Percentiles rank a stretch among this genome's conserved stretches.
Conservation (phyloP, 2,888 invertebrate genomes). For the Pediacus dermestoides region DNA sequence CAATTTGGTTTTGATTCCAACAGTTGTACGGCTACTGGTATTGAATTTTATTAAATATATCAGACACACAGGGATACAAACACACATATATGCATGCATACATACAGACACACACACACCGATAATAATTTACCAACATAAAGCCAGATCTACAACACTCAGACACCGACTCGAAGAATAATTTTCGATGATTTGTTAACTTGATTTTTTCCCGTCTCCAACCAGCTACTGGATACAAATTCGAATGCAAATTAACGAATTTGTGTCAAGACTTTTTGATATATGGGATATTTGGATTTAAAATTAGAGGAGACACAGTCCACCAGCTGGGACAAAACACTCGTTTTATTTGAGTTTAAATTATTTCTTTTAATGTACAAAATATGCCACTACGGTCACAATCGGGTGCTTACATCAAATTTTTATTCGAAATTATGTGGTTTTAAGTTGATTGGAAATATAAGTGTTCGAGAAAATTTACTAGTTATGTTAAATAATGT, state of each 20-base stretch:
- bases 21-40: slow-evolving; percentile 34
- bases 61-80: background rate
- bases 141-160: slow-evolving; percentile 18
- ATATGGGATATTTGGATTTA: slow-evolving; percentile 41
- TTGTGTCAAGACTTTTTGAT: slow-evolving; percentile 37
- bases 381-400: too few species aligned
- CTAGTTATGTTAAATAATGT: too few species aligned
- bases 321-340: too few species aligned
- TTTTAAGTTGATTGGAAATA: too few species aligned
- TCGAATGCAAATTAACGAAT: slow-evolving; percentile 45
- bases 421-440: too few species aligned
- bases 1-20: slow-evolving; percentile 34
- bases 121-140: slow-evolving; percentile 32
- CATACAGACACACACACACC: too few species aligned
- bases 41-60: slow-evolving; percentile 34
- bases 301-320: too few species aligned
- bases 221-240: slow-evolving; percentile 40
- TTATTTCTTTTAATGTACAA: too few species aligned
- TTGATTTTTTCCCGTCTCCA: slow-evolving; percentile 34
- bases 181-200: slow-evolving; percentile 44
- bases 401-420: too few species aligned
- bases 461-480: too few species aligned
- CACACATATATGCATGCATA: too few species aligned
- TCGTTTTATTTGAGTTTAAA: too few species aligned
- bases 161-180: slow-evolving; percentile 30